Evolutionary conservation across 2,797 vertebrate genomes (phyloP).

Genomic region (Myotis daubentonii): DNA sequence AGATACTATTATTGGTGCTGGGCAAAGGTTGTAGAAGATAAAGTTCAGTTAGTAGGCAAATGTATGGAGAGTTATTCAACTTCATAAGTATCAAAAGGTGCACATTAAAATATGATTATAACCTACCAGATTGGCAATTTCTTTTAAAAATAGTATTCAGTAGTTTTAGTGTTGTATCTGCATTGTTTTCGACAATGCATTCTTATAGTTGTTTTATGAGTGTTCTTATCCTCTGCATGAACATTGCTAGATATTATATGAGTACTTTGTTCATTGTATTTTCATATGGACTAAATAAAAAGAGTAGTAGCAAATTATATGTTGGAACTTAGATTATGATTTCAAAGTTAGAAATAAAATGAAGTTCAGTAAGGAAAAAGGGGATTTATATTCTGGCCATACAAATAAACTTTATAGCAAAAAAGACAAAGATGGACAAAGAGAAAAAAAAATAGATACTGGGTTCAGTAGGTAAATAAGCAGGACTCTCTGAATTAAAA

Average conservation of each 20-base stretch:
- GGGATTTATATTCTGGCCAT: background rate
- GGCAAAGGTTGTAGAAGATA: background rate
- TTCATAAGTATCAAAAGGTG: background rate
- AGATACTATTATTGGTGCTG: background rate
- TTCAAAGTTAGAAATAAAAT: slow-evolving; percentile 9
- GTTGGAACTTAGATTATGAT: slow-evolving; percentile 4
- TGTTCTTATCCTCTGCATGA: no score
- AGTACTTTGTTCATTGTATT: slow-evolving; percentile 33
- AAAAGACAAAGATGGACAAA: background rate
- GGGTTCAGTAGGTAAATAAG: background rate
- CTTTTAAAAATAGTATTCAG: background rate
- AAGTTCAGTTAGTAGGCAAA: background rate
- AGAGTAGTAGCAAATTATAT: background rate
- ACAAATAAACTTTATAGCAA: background rate
- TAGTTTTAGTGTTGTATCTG: background rate
- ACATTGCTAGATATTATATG: background rate
- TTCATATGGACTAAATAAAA: background rate
- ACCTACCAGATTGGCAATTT: background rate
- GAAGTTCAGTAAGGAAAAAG: background rate
- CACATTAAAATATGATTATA: background rate
- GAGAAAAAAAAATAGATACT: background rate
- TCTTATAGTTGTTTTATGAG: background rate
- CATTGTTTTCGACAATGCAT: background rate
- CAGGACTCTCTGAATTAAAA: background rate
- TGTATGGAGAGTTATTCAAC: background rate